Evolutionary conservation across 2,113 vertebrate species (phyloP).

Genomic region (Myrmophylax atrothorax): DNA sequence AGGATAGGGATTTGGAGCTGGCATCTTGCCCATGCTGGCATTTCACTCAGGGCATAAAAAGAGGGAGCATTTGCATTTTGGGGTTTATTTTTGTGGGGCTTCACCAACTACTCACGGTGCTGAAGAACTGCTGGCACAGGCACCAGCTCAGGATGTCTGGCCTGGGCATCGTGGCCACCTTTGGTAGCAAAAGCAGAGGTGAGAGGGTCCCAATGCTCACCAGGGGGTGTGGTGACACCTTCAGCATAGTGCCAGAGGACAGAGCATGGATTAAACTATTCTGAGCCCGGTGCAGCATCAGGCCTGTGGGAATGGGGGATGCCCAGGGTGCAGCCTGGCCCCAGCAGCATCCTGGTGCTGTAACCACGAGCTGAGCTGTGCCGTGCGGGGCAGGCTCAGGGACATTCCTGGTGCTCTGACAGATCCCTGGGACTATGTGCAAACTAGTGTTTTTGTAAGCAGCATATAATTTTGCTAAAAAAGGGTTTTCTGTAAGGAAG

Average conservation of each 20-base stretch:
- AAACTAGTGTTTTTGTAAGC: neutral
- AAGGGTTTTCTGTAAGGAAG: neutral
- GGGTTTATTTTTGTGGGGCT: neutral
- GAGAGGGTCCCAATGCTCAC: neutral
- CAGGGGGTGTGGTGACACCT: accelerated
- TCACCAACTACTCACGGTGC: accelerated
- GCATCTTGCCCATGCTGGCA: neutral
- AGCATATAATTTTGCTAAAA: neutral
- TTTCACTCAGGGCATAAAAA: neutral
- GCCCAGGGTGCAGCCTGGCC: accelerated
- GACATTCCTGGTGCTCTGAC: neutral
- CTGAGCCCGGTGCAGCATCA: neutral
- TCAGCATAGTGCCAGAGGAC: accelerated
- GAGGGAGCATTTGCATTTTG: neutral
- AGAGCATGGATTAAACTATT: neutral
- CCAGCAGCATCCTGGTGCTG: neutral
- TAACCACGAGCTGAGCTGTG: neutral
- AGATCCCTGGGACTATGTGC: neutral
- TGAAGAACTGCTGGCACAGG: neutral
- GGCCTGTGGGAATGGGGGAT: neutral
- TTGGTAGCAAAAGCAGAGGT: neutral
- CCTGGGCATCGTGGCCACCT: neutral
- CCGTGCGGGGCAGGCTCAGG: accelerated
- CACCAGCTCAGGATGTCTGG: neutral
- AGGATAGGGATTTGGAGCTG: neutral